phyloP scores from a whole-genome alignment of 2,888 invertebrate species.

The Hybos culiciformis region DNA sequence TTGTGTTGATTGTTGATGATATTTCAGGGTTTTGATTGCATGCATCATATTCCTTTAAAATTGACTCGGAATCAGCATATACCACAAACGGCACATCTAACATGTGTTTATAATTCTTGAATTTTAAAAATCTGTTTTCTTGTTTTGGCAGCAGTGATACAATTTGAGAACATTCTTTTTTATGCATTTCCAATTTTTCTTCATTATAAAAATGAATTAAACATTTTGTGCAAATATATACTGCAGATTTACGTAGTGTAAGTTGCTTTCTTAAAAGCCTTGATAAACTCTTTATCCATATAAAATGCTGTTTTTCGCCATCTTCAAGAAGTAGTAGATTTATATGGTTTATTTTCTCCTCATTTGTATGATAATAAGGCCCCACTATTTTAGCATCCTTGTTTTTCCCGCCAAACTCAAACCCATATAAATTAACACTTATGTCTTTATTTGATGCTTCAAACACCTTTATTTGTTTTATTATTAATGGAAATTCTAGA shows the following conservation, averaged over 20 bases:
- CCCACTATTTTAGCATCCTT: not conserved
- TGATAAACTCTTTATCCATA: constrained; percentile 4
- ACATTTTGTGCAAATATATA: constrained; percentile 6
- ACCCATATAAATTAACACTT: constrained; percentile 12
- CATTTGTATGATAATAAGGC: not conserved
- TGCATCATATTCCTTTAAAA: not conserved
- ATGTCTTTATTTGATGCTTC: constrained; percentile 14
- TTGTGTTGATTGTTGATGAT: not conserved
- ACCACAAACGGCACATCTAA: not conserved
- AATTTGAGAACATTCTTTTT: not conserved
- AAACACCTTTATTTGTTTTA: constrained; percentile 14
- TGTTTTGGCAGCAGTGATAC: not conserved
- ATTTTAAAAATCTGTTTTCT: not conserved
- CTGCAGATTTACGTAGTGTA: not conserved
- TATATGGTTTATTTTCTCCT: not conserved
- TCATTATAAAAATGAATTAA: constrained; percentile 2
- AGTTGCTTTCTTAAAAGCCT: constrained; percentile 3
- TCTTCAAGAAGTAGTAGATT: constrained; percentile 3
- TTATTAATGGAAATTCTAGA: constrained; percentile 16
- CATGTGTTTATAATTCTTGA: not conserved
- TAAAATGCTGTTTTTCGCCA: not conserved
- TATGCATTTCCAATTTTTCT: not conserved
- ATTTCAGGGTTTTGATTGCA: not conserved
- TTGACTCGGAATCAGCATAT: constrained; percentile 1
- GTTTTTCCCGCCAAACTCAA: not conserved